Percentiles rank a stretch among this genome's conserved stretches.
Evolutionary conservation across 1,140 invertebrate genomes (phyloP).

Genomic region (Drosophila rhopaloa): DNA sequence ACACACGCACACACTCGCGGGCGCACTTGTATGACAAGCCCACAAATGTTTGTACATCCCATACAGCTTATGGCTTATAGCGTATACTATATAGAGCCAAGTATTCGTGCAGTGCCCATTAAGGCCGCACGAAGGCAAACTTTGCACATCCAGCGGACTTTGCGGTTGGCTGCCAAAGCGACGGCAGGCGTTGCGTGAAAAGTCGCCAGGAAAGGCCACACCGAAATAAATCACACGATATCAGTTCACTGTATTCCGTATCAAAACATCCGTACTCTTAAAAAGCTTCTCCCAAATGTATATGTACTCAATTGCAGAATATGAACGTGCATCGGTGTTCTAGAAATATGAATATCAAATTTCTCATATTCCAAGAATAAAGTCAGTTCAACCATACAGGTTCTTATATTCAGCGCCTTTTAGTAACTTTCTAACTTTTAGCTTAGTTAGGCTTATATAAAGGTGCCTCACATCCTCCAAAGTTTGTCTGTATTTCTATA

Average conservation of each 20-base stretch:
- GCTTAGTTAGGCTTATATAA: too few relatives aligned
- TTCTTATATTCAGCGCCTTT: too few relatives aligned
- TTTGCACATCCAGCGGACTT: constrained; percentile 55
- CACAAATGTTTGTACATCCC: constrained; percentile 20
- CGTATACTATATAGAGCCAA: constrained; percentile 12
- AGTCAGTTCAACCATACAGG: too few relatives aligned
- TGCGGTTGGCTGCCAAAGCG: constrained; percentile 40
- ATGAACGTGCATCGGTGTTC: too few relatives aligned
- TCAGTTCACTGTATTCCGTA: background rate
- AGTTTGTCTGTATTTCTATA: too few relatives aligned
- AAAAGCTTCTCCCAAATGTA: too few relatives aligned
- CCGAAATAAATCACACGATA: constrained; percentile 2
- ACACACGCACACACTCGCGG: background rate
- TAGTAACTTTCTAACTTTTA: too few relatives aligned
- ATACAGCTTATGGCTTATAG: constrained; percentile 1
- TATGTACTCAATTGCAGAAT: too few relatives aligned
- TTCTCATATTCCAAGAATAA: too few relatives aligned
- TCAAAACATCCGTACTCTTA: too few relatives aligned
- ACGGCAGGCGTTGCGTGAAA: constrained; percentile 46
- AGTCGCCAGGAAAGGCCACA: constrained; percentile 20
- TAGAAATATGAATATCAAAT: too few relatives aligned
- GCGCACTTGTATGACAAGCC: constrained; percentile 19
- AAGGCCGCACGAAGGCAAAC: constrained; percentile 47
- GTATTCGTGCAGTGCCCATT: constrained; percentile 33
- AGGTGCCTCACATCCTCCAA: too few relatives aligned